Evolutionary conservation across 2,113 vertebrate genomes (phyloP), one percentile per base, ranked within the genome.

Genomic region (Oxyruncus cristatus): DNA sequence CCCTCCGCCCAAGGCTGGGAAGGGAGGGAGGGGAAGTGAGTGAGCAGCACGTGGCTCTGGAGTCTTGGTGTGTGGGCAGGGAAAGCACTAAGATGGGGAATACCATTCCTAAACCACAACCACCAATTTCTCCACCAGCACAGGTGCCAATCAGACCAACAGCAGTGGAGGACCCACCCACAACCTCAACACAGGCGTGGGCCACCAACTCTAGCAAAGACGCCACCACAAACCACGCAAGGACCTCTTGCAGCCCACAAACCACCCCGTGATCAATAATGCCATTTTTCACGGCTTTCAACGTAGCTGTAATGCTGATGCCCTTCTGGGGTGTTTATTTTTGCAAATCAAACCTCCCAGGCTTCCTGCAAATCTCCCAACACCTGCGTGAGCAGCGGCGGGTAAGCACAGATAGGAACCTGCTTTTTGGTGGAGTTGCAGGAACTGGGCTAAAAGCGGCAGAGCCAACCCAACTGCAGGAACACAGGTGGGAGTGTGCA

Each of bases 371-470:
- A 17, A 67, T 33, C 37, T 62, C 75, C 41, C 82, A 39, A 12
- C 13, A 15, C 24, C 20, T 22, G 22, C 37, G 12, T 0, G 5
- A 68, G 49, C 0, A 11, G 15, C 3, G 0, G 7, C 1, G 2
- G 4, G 27, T 7, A 27, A 87, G 42, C 13, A 20, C 37, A 59
- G 80, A 70, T 0, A n/a, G 12, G 28, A 10, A 78, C 3, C 23
- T 24, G 28, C 1, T 35, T 47, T 78, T 66, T n/a, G 65, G 32
- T 55, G 71, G 21, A 14, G 8, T 89, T 46, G 63, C 28, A 73
- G 77, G 11, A 68, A 32, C 1, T 7, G 41, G 73, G 52, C 61
- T 74, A 14, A 75, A 70, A 44, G 1, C 28, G 58, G 46, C 39
- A 85, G 73, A 61, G 20, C 32, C 75, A 42, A n/a, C 27, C 24